phyloP scores from a whole-genome alignment of 2,888 invertebrate species.

The Lithosia quadra region DNA sequence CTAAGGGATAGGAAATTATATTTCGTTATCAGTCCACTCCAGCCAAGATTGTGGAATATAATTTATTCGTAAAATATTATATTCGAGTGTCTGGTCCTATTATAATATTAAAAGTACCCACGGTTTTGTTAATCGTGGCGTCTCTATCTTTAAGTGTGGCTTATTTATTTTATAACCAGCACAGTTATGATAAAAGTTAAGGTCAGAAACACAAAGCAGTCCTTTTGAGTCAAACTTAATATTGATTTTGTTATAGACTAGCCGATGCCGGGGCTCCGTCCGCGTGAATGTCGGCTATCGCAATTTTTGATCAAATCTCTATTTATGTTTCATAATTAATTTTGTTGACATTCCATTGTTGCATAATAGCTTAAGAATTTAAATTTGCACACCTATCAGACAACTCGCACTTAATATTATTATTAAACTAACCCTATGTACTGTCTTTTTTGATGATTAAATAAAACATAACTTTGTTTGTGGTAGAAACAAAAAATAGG shows the following conservation, averaged over 20 bases:
- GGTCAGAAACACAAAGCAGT: neutral
- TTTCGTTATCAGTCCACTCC: slow-evolving; percentile 34
- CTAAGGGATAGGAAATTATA: slow-evolving; percentile 35
- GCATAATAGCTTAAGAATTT: too few species aligned
- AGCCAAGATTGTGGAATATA: slow-evolving; percentile 29
- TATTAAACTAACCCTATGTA: too few species aligned
- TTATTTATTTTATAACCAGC: slow-evolving; percentile 7
- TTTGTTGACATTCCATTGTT: too few species aligned
- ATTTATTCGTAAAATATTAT: slow-evolving; percentile 30
- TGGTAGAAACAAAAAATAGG: neutral
- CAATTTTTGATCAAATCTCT: too few species aligned
- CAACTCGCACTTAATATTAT: too few species aligned
- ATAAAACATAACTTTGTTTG: too few species aligned
- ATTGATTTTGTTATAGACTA: too few species aligned
- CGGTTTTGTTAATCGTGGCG: slow-evolving; percentile 13
- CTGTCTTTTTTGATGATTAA: too few species aligned
- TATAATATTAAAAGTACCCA: slow-evolving; percentile 21
- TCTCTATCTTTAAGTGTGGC: neutral
- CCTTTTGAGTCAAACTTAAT: neutral
- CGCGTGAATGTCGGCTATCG: too few species aligned
- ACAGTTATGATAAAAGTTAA: neutral
- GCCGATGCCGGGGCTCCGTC: too few species aligned
- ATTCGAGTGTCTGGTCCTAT: slow-evolving; percentile 13
- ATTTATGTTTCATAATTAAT: too few species aligned
- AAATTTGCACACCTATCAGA: too few species aligned